A percentile compares a stretch with the other conserved stretches of the same genome.
These are phyloP conservation scores for Aplysina aerophoba DNA, from an alignment of 37 sponge, comb jelly and placozoan species.

Conservation along the genomic window DNA sequence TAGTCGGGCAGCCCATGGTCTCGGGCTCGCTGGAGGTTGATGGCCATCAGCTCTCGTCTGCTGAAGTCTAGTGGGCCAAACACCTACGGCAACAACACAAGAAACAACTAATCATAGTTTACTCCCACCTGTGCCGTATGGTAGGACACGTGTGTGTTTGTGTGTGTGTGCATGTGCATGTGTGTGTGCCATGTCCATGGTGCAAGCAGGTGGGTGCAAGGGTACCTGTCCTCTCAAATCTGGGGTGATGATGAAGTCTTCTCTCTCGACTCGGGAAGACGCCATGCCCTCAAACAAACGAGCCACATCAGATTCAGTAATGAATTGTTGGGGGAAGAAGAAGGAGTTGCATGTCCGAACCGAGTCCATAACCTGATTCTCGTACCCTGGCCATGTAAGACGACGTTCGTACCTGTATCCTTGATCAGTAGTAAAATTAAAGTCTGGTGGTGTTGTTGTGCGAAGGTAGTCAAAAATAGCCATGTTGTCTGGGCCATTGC, in stretches of 20 bases:
- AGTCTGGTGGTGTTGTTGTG: background rate
- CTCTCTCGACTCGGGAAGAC: conserved; percentile 78
- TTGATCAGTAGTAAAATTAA: too few relatives aligned
- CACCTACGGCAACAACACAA: conserved; percentile 39
- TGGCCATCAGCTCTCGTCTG: conserved; percentile 95
- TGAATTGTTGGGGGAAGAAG: conserved; percentile 85
- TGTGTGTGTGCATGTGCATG: too few relatives aligned
- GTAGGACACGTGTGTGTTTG: too few relatives aligned
- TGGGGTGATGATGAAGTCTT: conserved; percentile 88
- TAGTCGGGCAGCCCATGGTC: conserved; percentile 95
- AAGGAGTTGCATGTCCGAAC: conserved; percentile 91
- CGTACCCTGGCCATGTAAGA: too few relatives aligned
- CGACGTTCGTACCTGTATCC: too few relatives aligned
- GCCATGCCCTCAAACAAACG: conserved; percentile 87
- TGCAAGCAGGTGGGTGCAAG: too few relatives aligned
- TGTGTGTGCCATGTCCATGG: too few relatives aligned
- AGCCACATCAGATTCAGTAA: conserved; percentile 68
- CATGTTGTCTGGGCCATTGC: background rate
- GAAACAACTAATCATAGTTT: too few relatives aligned
- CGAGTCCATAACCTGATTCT: conserved; percentile 26
- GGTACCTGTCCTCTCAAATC: conserved; percentile 84
- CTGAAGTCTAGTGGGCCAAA: conserved; percentile 91
- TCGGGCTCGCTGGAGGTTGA: conserved; percentile 91
- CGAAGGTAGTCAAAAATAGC: background rate
- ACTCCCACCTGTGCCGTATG: too few relatives aligned